Conservation (phyloP, 2,113 vertebrate genomes). For the Sorex araneus region DNA sequence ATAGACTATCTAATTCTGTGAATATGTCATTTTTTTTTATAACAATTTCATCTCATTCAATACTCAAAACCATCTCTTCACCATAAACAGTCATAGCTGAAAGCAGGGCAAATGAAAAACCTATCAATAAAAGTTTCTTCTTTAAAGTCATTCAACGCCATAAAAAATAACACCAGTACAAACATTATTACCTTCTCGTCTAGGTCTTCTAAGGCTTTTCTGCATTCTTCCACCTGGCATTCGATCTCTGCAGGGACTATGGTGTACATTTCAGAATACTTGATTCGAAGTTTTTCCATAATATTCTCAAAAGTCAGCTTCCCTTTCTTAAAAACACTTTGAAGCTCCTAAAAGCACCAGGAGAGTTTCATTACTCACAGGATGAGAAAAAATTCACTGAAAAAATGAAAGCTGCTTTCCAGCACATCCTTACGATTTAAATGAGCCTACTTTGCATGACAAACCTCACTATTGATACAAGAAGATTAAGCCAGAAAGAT, state of each 20-base stretch:
- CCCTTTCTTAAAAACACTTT: slow-evolving; percentile 88
- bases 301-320: slow-evolving; percentile 90
- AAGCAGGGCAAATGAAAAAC: not conserved
- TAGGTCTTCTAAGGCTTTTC: slow-evolving; percentile 88
- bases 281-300: slow-evolving; percentile 91
- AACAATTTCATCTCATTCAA: slow-evolving; percentile 21
- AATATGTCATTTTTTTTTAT: slow-evolving; percentile 7
- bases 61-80: not conserved
- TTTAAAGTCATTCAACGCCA: not conserved
- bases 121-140: slow-evolving; percentile 7
- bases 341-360: slow-evolving; percentile 91
- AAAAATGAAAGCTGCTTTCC: slow-evolving; percentile 46
- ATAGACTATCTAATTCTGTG: slow-evolving; percentile 6
- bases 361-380: slow-evolving; percentile 68
- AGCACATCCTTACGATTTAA: slow-evolving; percentile 41
- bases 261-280: slow-evolving; percentile 91
- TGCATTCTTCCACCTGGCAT: slow-evolving; percentile 90
- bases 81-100: slow-evolving; percentile 33
- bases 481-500: slow-evolving; percentile 80
- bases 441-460: slow-evolving; percentile 65
- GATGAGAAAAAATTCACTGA: slow-evolving; percentile 53
- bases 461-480: slow-evolving; percentile 76
- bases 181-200: slow-evolving; percentile 92
- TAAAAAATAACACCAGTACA: slow-evolving; percentile 26
- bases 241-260: slow-evolving; percentile 92